Evolutionary conservation across 2,888 invertebrate species (phyloP), one percentile per base, ranked within the genome.

Genomic region (Cephus pygmeus): DNA sequence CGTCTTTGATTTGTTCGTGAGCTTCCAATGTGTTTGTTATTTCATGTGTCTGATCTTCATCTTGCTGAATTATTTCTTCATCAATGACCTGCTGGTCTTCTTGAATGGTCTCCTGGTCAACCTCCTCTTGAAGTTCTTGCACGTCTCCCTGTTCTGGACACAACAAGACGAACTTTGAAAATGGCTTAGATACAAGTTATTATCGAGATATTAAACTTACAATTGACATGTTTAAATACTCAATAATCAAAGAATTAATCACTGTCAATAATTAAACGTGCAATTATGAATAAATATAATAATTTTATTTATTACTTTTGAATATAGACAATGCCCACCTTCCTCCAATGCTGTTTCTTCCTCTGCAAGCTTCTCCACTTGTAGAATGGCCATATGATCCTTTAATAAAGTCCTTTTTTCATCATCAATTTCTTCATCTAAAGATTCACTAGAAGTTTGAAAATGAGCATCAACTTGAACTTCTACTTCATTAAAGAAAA

Each of bases 401-500:
- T 90, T 90, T 30, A 90, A 76, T 34, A 89, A 81, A 0, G 83
- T 80, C 0, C 87, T 78, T 69, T 87, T 87, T 4, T 83, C 84
- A 23, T 81, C 82, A 34, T 82, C 77, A 9, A 75, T 80, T 75
- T 81, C 77, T 33, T 81, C 80, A 31, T 80, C 79, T 12, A 81
- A 77, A 4, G 83, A 77, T 74, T 82, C 84, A 30, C 80, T 80
- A 15, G 80, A 74, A 56, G 77, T 76, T 34, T 83, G 81, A 73
- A 88, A 88, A 79, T 84, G 82, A n/a, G 74, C 78, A 33, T 83
- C 82, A 4, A 84, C 81, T 69, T 89, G 87, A 73, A 90, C 89
- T 76, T 90, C 90, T 0, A 88, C 90, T 69, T 90, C 89, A 30
- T 89, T 88, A 80, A 90, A 90, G 80, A 91, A 91, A 33, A 91